Evolutionary conservation across 2,113 vertebrate genomes (phyloP).

Genomic region (Calidris pugnax): DNA sequence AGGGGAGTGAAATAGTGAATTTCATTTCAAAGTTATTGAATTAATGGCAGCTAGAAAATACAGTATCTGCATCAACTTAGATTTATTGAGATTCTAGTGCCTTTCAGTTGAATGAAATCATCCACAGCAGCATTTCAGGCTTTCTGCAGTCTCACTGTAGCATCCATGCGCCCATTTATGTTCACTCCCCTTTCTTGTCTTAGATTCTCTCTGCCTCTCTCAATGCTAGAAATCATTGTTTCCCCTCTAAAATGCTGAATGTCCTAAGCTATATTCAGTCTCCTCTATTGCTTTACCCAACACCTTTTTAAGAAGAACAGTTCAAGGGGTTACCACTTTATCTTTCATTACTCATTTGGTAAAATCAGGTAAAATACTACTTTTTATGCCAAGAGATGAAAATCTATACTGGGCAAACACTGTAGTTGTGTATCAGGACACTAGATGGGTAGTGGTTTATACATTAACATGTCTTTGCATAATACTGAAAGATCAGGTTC

Average conservation of each 20-base stretch:
- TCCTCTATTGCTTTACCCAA: not conserved
- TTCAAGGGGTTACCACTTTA: not conserved
- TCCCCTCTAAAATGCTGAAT: not conserved
- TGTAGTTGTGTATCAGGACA: rapidly evolving
- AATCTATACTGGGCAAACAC: not conserved
- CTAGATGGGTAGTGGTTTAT: not conserved
- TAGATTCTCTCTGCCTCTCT: not conserved
- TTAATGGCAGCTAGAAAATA: not conserved
- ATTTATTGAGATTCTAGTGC: not conserved
- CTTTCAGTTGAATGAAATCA: not conserved
- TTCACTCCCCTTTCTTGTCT: not conserved
- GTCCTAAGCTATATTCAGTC: not conserved
- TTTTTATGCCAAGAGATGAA: not conserved
- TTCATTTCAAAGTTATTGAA: not conserved
- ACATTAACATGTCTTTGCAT: not conserved
- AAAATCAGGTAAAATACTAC: not conserved
- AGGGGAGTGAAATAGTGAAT: not conserved
- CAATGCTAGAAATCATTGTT: not conserved
- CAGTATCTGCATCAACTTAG: not conserved
- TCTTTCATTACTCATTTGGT: not conserved
- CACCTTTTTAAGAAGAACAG: not conserved
- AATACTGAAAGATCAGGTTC: not conserved
- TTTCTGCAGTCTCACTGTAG: not conserved
- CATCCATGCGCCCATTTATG: not conserved
- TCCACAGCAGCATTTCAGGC: not conserved